Conservation (phyloP, 35 echinoderm and acorn worm genomes). For the Anneissia japonica region DNA sequence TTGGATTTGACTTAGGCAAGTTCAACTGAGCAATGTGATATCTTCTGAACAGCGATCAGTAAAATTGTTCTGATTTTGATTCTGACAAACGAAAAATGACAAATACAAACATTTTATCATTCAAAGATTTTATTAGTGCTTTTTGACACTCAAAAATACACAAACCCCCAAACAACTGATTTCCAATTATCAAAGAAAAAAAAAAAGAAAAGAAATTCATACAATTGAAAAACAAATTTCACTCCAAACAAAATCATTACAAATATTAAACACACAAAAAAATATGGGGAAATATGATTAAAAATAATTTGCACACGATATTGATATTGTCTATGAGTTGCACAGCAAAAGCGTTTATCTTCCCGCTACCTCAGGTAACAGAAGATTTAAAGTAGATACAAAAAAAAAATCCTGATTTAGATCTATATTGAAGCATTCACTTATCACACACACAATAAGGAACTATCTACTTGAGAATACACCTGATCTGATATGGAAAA, state of each 20-base stretch:
- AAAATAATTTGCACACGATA: not conserved
- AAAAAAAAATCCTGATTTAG: not conserved
- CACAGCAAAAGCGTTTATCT: not conserved
- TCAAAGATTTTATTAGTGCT: not conserved
- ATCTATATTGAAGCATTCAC: not conserved
- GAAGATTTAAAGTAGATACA: too few relatives aligned
- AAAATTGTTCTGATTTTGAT: too few relatives aligned
- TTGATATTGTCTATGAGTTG: not conserved
- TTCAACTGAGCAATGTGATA: too few relatives aligned
- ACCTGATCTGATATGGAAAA: too few relatives aligned
- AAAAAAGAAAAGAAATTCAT: not conserved
- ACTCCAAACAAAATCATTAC: conserved; percentile 1
- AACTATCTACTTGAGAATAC: not conserved
- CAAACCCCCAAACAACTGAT: not conserved
- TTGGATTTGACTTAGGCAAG: too few relatives aligned
- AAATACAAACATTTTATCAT: not conserved
- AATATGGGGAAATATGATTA: not conserved
- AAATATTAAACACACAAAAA: not conserved
- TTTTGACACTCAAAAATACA: not conserved
- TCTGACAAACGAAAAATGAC: not conserved
- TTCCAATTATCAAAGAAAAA: not conserved
- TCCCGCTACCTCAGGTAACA: not conserved
- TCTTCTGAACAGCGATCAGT: too few relatives aligned
- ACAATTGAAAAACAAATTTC: not conserved
- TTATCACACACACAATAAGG: not conserved